These are phyloP conservation scores for Vultur gryphus DNA, from an alignment of 2,797 vertebrate species.

Conservation along the genomic window DNA sequence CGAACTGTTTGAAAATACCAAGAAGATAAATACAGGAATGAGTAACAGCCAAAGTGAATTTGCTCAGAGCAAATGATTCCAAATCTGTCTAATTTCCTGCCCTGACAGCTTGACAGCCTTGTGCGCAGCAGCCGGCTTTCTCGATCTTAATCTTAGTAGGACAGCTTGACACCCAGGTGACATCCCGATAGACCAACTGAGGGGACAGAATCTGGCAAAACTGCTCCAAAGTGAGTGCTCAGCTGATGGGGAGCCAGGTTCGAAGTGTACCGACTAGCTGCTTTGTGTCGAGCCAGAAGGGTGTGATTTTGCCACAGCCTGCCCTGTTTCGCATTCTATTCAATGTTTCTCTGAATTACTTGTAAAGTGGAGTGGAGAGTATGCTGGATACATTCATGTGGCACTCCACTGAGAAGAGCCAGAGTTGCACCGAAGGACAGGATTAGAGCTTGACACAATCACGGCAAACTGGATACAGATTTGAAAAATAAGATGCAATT, in stretches of 20 bases:
- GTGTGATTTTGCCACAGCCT: not conserved
- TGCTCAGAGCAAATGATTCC: not conserved
- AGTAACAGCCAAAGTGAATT: not conserved
- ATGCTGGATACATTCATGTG: not conserved
- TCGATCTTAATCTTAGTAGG: not conserved
- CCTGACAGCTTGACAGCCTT: not conserved
- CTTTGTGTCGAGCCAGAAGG: not conserved
- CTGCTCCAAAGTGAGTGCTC: not conserved
- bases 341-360: not conserved
- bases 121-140: not conserved
- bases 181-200: not conserved
- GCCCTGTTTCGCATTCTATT: fast-evolving
- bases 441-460: not conserved
- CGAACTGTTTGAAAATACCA: not conserved
- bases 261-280: not conserved
- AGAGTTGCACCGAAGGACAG: not conserved
- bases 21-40: not conserved
- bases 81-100: not conserved
- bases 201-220: not conserved
- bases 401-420: not conserved
- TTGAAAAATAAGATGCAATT: not conserved
- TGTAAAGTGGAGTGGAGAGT: not conserved
- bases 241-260: not conserved
- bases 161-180: not conserved
- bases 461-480: not conserved